Evolutionary conservation across 35 echinoderm and acorn worm species (phyloP).

Genomic region (Heliocidaris tuberculata): DNA sequence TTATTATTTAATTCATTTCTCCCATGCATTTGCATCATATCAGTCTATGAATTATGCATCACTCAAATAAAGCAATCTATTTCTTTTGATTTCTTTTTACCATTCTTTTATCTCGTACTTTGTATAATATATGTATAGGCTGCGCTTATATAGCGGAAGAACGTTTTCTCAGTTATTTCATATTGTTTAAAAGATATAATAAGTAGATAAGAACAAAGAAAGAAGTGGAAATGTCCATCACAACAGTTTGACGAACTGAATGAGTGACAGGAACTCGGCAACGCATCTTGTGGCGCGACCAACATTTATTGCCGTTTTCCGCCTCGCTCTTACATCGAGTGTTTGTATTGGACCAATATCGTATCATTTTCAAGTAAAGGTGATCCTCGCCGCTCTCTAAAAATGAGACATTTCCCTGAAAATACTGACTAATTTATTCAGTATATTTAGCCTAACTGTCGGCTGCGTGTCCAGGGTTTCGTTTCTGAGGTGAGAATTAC

Average conservation of each 20-base stretch:
- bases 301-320: conserved; percentile 37
- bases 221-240: not conserved
- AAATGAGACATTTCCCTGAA: conserved; percentile 16
- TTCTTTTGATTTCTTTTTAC: no score
- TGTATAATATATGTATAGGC: no score
- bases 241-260: not conserved
- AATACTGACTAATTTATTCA: conserved; percentile 26
- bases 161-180: not conserved
- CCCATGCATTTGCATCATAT: no score
- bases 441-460: conserved; percentile 37
- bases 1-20: no score
- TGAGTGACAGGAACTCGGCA: conserved; percentile 8
- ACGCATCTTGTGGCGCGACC: not conserved
- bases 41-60: no score
- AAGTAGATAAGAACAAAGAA: not conserved
- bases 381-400: conserved; percentile 6
- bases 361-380: conserved; percentile 40
- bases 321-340: conserved; percentile 20
- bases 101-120: no score
- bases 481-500: conserved; percentile 21
- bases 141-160: no score
- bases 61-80: no score
- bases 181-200: not conserved
- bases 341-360: conserved; percentile 44
- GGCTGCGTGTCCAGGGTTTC: not conserved